Conservation (phyloP, 2,888 invertebrate species). For the Galeruca laticollis region DNA sequence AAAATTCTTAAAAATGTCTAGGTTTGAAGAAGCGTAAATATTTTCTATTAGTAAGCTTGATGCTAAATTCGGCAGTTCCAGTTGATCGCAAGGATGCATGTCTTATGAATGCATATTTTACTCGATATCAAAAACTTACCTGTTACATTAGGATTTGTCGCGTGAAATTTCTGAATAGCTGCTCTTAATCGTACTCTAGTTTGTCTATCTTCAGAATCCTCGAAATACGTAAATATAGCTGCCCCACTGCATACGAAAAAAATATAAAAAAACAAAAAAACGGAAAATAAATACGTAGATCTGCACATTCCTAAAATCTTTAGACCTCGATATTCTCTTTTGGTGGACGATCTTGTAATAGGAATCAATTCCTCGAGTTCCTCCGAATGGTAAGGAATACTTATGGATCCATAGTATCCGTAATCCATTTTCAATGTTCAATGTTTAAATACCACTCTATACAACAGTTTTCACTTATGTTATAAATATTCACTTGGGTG, state of each 20-base stretch:
- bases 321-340: constrained; percentile 35
- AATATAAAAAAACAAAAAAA: constrained; percentile 72
- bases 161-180: constrained; percentile 71
- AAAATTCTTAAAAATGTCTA: too few species aligned
- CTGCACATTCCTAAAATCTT: constrained; percentile 68
- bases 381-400: neutral
- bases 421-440: constrained; percentile 40
- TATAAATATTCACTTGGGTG: constrained; percentile 45
- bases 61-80: too few species aligned
- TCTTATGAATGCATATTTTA: too few species aligned
- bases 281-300: constrained; percentile 69
- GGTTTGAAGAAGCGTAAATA: too few species aligned
- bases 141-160: constrained; percentile 72
- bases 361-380: constrained; percentile 31
- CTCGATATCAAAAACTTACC: constrained; percentile 64
- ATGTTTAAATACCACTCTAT: constrained; percentile 14
- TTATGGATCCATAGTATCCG: constrained; percentile 45
- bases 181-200: constrained; percentile 69
- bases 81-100: too few species aligned
- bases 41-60: too few species aligned
- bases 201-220: constrained; percentile 73
- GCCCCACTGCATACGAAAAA: constrained; percentile 77
- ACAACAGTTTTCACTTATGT: constrained; percentile 32
- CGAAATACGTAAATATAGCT: constrained; percentile 75
- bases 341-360: constrained; percentile 16